phyloP scores from a whole-genome alignment of 2,113 vertebrate genomes.

The Ptilorrhoa leucosticta region DNA sequence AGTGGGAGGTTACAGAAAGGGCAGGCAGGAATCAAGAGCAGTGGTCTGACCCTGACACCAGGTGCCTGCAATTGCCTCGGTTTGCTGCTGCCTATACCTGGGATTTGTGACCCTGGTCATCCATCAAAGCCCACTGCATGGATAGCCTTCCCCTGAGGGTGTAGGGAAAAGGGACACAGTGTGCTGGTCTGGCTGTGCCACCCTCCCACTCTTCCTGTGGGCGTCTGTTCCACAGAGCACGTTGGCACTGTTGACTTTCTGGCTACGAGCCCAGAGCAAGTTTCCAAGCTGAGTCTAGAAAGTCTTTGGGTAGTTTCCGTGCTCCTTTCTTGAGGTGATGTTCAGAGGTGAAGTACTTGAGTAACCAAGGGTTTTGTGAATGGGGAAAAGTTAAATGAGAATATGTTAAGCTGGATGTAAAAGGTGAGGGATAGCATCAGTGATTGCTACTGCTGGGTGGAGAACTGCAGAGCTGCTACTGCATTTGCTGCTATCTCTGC shows the following conservation, averaged over 20 bases:
- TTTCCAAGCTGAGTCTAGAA: background rate
- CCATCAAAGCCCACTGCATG: background rate
- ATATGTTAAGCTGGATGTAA: background rate
- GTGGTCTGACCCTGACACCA: background rate
- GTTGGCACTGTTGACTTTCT: background rate
- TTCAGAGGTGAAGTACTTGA: background rate
- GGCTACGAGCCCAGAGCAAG: background rate
- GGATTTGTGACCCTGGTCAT: background rate
- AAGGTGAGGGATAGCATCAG: background rate
- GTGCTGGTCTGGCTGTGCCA: background rate
- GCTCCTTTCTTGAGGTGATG: background rate
- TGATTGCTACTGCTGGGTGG: background rate
- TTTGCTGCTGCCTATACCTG: background rate
- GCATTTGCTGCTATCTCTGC: background rate
- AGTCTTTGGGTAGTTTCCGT: background rate
- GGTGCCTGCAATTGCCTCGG: background rate
- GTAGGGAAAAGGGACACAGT: background rate
- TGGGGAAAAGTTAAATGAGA: background rate
- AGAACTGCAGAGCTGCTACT: background rate
- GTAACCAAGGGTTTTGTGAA: background rate
- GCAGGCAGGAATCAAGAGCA: background rate
- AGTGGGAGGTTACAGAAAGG: background rate
- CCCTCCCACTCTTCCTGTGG: rapidly evolving
- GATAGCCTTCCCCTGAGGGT: background rate
- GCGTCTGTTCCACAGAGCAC: background rate